A percentile compares a stretch with the other conserved stretches of the same genome.
Evolutionary conservation across 2,113 vertebrate genomes (phyloP).

Genomic region (Centropus unirufus): DNA sequence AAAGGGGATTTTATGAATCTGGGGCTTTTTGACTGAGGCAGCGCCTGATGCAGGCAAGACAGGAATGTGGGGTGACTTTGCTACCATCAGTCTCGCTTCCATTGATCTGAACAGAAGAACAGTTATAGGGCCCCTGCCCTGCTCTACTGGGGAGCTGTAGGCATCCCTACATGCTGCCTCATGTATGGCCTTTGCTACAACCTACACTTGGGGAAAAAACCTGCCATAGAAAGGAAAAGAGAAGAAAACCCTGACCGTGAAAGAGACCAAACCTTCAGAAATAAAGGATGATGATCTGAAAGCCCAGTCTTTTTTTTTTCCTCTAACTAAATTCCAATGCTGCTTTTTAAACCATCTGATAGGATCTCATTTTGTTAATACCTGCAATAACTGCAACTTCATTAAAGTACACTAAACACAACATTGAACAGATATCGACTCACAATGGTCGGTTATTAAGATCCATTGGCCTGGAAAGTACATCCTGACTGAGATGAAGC

Average conservation of each 20-base stretch:
- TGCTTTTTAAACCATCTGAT: background rate
- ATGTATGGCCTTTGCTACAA: rapidly evolving
- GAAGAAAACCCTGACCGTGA: background rate
- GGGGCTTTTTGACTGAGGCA: background rate
- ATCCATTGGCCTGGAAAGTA: conserved; percentile 11
- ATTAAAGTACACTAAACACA: conserved; percentile 12
- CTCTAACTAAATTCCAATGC: background rate
- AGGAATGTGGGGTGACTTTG: background rate
- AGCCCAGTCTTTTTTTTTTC: background rate
- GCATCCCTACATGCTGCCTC: background rate
- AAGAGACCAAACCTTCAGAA: background rate
- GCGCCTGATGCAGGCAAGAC: background rate
- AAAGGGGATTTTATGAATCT: background rate
- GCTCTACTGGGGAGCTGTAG: background rate
- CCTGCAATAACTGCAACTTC: conserved; percentile 31
- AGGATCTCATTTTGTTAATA: background rate
- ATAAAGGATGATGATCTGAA: background rate
- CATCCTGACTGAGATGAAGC: conserved; percentile 19
- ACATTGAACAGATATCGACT: conserved; percentile 2
- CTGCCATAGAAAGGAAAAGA: background rate
- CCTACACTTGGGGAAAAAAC: background rate
- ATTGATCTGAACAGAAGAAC: background rate
- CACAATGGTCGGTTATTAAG: conserved; percentile 28
- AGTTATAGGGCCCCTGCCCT: background rate
- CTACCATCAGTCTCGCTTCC: rapidly evolving